Conservation (phyloP, 2,888 invertebrate species). For the Neoaliturus tenellus region DNA sequence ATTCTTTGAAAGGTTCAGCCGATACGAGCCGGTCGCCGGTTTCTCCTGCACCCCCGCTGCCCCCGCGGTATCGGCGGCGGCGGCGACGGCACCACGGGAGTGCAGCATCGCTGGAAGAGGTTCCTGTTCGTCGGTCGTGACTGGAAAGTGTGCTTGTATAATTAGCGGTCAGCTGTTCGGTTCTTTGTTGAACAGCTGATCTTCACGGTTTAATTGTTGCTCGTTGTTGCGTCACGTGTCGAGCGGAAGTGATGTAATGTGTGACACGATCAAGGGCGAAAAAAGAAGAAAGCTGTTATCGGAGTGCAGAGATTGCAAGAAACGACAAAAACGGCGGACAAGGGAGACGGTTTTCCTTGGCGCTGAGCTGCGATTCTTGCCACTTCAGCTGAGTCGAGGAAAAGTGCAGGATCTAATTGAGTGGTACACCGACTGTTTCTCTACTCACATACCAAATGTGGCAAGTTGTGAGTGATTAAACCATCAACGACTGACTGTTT, state of each 20-base stretch:
- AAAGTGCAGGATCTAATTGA: not conserved
- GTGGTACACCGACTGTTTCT: not conserved
- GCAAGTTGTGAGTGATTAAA: not conserved
- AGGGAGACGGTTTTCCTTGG: not conserved
- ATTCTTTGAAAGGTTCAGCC: too few relatives aligned
- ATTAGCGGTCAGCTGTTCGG: slow-evolving; percentile 27
- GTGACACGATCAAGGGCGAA: slow-evolving; percentile 30
- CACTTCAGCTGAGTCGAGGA: not conserved
- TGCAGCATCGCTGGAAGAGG: not conserved
- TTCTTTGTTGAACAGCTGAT: slow-evolving; percentile 33
- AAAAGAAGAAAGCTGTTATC: slow-evolving; percentile 30
- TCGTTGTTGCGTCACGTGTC: not conserved
- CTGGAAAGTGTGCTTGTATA: slow-evolving; percentile 27
- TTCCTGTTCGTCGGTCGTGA: slow-evolving; percentile 12
- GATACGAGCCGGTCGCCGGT: too few relatives aligned
- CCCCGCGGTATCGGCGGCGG: not conserved
- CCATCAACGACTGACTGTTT: too few relatives aligned
- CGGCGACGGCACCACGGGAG: not conserved
- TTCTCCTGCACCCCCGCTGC: not conserved
- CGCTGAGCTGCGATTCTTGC: not conserved
- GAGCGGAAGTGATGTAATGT: slow-evolving; percentile 15
- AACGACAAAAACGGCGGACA: not conserved
- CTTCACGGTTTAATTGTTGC: slow-evolving; percentile 14
- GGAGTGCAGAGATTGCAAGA: slow-evolving; percentile 11
- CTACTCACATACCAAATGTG: not conserved